phyloP scores from a whole-genome alignment of 2,113 vertebrate species.

The Himantopus leucocephalus region DNA sequence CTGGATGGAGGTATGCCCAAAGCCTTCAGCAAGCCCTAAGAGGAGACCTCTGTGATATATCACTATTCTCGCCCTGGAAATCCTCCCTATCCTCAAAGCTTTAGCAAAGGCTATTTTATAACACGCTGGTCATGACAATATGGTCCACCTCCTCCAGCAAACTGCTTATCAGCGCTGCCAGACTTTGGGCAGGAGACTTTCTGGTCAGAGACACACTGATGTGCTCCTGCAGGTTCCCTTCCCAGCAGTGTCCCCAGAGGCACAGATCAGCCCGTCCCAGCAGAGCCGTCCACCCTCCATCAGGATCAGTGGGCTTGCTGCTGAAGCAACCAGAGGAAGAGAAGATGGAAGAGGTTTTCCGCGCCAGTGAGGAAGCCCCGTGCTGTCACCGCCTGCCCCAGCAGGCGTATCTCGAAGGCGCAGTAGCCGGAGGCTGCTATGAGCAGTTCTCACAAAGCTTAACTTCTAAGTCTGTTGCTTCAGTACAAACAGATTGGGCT shows the following conservation, averaged over 20 bases:
- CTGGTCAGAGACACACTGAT: no score
- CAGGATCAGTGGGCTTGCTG: not conserved
- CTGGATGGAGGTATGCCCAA: not conserved
- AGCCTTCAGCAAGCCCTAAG: not conserved
- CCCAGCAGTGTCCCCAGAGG: fast-evolving
- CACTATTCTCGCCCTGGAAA: not conserved
- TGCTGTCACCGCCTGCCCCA: not conserved
- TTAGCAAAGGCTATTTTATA: not conserved
- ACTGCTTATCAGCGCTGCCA: not conserved
- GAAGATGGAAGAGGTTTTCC: not conserved
- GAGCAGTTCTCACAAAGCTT: not conserved
- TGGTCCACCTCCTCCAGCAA: not conserved
- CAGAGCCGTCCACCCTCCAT: not conserved
- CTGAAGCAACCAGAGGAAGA: not conserved
- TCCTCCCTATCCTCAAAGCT: not conserved
- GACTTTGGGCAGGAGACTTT: not conserved
- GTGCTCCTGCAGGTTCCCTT: not conserved
- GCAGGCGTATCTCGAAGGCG: not conserved
- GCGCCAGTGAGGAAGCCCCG: not conserved
- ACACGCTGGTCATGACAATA: not conserved
- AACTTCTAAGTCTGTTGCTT: not conserved
- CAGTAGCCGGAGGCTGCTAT: not conserved
- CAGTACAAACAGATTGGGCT: not conserved
- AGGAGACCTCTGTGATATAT: not conserved
- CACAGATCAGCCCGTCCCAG: not conserved